phyloP scores from a whole-genome alignment of 2,888 invertebrate species.

The Hyalella azteca region DNA sequence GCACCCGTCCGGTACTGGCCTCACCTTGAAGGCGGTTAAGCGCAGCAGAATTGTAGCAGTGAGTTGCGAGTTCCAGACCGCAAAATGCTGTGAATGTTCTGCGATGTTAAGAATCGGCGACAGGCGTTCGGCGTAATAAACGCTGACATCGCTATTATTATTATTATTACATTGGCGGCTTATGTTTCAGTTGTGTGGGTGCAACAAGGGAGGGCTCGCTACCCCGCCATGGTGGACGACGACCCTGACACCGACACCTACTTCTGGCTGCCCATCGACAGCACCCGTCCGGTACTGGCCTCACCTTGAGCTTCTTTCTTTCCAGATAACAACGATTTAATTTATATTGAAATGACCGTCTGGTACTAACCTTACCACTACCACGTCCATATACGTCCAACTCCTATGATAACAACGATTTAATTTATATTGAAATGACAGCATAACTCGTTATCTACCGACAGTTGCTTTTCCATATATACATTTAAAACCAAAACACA shows the following conservation, averaged over 20 bases:
- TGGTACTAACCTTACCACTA: not conserved
- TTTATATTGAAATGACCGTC: not conserved
- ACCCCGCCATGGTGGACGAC: conserved; percentile 76
- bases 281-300: conserved; percentile 42
- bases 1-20: conserved; percentile 42
- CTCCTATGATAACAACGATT: not conserved
- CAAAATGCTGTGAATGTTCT: no score
- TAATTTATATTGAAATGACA: not conserved
- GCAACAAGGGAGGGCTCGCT: conserved; percentile 72
- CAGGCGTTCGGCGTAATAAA: no score
- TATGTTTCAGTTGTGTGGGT: conserved; percentile 71
- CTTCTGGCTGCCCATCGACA: conserved; percentile 68
- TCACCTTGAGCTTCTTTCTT: no score
- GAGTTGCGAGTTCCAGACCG: no score
- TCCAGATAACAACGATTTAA: not conserved
- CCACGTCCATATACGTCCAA: not conserved
- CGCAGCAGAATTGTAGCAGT: no score
- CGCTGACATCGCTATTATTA: no score
- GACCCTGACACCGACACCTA: conserved; percentile 71
- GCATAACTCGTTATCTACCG: not conserved
- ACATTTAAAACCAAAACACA: not conserved
- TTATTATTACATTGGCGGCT: not conserved
- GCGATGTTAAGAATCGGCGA: no score
- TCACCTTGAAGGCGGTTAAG: no score
- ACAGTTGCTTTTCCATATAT: not conserved